Base-by-base conservation (phyloP, 2,797 vertebrate species). In the Orestias chungarensis region DNA sequence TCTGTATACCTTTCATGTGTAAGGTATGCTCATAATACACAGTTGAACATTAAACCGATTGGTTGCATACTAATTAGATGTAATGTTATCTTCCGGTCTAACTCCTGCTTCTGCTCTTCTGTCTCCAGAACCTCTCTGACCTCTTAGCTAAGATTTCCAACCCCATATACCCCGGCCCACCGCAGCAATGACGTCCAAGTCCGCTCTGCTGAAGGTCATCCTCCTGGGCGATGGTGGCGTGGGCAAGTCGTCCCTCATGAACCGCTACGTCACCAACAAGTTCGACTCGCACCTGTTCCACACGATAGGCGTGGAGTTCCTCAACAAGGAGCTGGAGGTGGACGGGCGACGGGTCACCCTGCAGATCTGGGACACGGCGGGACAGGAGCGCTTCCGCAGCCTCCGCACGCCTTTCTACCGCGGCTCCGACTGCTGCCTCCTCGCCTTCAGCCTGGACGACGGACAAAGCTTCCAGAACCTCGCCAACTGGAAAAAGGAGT, bases 351-450 rank as follows among this genome's bases (percentile, higher is more conserved):
- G 88, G 23, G 95, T 97, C 66, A 98, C 97, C 1, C 95, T 99
- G 93, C 98, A 99, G 94, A 99, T 99, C 82, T 99, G 97, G 97
- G 97, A 99, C 94, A 99, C 98, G 0, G 97, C 98, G 0, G 97
- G 98, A 17, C 98, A 99, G 93, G 98, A 99, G 90, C 95, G 97
- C 1, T 99, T 99, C 84, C 94, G 97, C 79, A 99, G 97, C 93
- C 95, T 99, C 79, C 92, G 97, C 88, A 98, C 97, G 14, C 97
- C 98, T 0, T 99, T 99, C 92, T 99, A 98, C 80, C 95, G 97
- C 59, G 97, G 97, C 78, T 98, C 98, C 23, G 98, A 99, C 93
- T 98, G 97, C 93, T 99, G 97, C 91, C 94, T 99, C 82, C 95
- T 99, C 50, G 98, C 97, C 64, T 99, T 98, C 83, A 97, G 97